Evolutionary conservation across 2,888 invertebrate genomes (phyloP), one percentile per base, ranked within the genome.

Genomic region (Epinotia bilunana): DNA sequence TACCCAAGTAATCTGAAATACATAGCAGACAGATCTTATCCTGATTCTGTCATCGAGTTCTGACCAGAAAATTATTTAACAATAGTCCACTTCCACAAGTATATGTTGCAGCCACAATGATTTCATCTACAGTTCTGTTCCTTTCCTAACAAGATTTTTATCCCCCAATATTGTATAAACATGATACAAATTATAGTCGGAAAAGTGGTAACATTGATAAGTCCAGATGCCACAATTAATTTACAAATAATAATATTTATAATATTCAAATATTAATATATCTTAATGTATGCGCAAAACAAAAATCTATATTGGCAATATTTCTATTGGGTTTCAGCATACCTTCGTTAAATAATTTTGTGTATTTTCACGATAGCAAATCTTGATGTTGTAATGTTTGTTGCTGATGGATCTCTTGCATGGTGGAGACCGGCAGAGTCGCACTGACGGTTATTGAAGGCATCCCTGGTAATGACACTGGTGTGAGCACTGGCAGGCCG

Each of bases 381-480:
- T 94, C 92, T 79, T 91, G 91, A 67, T 92, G 90, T 67, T 93
- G 93, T 83, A 88, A 83, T 72, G 88, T 84, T 82, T 93, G 92
- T 79, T 91, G 92, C 77, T 94, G 93, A 78, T 93, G 92, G 68
- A 94, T 91, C 82, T 94, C 95, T 82, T 95, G 95, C 85, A 95
- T 92, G 13, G 95, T 95, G 12, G 95, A 91, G 23, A 95, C 95
- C 0, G 96, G 96, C 80, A 96, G 87, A 23, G 96, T 95, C 20
- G 96, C 96, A 81, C 96, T 97, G 16, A 97, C 97, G 20, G 97
- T 97, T 78, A 97, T 96, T 13, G 97, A 96, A 23, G 97, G 97
- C 96, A 97, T 96, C 53, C 97, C 97, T 2, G 97, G 97, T 79
- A 97, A 89, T 16, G 96, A 95, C 62, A 97, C 95, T 0, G 97